A percentile compares a stretch with the other conserved stretches of the same genome.
Evolutionary conservation across 2,888 invertebrate species (phyloP).

Genomic region (Exephanes ischioxanthus): DNA sequence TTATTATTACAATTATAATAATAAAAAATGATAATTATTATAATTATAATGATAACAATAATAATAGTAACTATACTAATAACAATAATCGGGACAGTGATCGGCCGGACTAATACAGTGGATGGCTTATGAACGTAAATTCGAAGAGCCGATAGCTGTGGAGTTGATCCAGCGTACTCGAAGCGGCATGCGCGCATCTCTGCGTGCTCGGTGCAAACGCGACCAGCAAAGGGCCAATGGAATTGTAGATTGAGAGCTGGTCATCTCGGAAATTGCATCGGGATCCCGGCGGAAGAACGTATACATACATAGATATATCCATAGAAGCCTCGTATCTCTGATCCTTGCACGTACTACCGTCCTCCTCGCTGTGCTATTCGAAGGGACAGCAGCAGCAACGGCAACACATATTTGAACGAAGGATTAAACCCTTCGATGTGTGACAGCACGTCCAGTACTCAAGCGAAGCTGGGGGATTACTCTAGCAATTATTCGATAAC

Average conservation of each 20-base stretch:
- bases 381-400: slow-evolving; percentile 34
- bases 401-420: slow-evolving; percentile 63
- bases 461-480: slow-evolving; percentile 28
- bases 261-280: slow-evolving; percentile 50
- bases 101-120: slow-evolving; percentile 18
- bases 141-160: slow-evolving; percentile 18
- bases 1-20: too few species aligned
- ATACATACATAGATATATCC: slow-evolving; percentile 37
- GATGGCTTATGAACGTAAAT: slow-evolving; percentile 3
- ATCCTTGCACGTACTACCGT: slow-evolving; percentile 48
- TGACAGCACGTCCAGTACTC: slow-evolving; percentile 40
- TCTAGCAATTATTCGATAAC: slow-evolving; percentile 58
- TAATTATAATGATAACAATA: too few species aligned
- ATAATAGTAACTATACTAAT: neutral
- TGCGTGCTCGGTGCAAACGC: slow-evolving; percentile 17
- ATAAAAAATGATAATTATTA: too few species aligned
- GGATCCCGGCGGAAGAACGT: slow-evolving; percentile 51
- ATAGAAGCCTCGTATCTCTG: slow-evolving; percentile 48
- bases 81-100: slow-evolving; percentile 14
- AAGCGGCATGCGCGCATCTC: slow-evolving; percentile 21
- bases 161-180: slow-evolving; percentile 6
- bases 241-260: slow-evolving; percentile 50
- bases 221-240: slow-evolving; percentile 38
- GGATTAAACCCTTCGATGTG: slow-evolving; percentile 63
- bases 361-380: slow-evolving; percentile 53